Percentiles rank a stretch among this genome's conserved stretches.
These are phyloP conservation scores for Cryptoblepharus egeriae DNA, from an alignment of 2,797 vertebrate species.

Conservation along the genomic window DNA sequence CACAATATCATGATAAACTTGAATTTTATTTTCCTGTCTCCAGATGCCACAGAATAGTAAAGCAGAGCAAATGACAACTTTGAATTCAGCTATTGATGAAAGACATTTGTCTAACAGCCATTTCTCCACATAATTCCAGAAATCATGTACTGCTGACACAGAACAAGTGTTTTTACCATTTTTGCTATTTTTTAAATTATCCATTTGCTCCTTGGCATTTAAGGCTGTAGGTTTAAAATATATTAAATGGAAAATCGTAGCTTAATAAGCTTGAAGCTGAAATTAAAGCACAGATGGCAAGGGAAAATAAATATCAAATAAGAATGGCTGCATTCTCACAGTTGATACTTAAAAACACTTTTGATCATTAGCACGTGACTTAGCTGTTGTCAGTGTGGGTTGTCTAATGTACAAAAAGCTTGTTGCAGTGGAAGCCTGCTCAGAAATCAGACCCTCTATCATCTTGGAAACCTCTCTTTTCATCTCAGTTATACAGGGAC, in stretches of 20 bases:
- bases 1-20: slow-evolving; percentile 7
- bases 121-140: slow-evolving; percentile 1
- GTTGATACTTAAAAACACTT: neutral
- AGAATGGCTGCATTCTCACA: neutral
- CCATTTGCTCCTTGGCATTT: neutral
- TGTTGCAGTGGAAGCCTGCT: neutral
- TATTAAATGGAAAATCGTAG: neutral
- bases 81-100: slow-evolving; percentile 5
- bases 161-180: neutral
- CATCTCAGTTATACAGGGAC: neutral
- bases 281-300: slow-evolving; percentile 34
- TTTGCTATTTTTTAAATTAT: neutral
- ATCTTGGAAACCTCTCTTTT: neutral
- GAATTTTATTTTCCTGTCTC: slow-evolving; percentile 16
- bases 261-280: slow-evolving; percentile 12
- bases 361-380: neutral
- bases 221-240: neutral
- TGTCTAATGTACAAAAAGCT: neutral
- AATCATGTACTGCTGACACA: neutral
- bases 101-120: neutral
- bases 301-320: neutral
- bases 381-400: neutral
- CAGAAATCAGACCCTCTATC: neutral
- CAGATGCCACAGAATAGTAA: slow-evolving; percentile 4
- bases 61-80: slow-evolving; percentile 11